These are phyloP conservation scores for Chunga burmeisteri DNA, from an alignment of 2,113 vertebrate genomes.

Conservation along the genomic window DNA sequence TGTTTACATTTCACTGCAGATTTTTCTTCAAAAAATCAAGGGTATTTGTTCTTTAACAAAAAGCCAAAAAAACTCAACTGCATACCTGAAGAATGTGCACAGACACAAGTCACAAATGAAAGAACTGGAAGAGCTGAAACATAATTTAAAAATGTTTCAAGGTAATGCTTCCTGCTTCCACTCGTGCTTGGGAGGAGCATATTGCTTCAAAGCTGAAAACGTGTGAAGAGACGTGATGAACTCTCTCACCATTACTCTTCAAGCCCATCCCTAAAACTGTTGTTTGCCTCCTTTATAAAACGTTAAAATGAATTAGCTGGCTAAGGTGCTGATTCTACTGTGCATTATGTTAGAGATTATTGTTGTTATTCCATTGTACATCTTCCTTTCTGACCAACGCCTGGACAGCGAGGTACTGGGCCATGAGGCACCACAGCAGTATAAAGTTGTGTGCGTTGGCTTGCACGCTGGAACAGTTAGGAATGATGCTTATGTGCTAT, in stretches of 20 bases:
- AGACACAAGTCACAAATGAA: background rate
- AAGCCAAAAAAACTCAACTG: background rate
- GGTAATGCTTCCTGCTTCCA: background rate
- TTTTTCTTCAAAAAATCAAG: background rate
- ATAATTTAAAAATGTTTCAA: background rate
- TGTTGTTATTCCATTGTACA: background rate
- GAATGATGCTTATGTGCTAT: background rate
- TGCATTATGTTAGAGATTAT: background rate
- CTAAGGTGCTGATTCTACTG: background rate
- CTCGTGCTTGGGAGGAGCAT: background rate
- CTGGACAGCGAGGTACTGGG: background rate
- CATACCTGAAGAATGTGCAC: background rate
- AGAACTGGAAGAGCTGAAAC: background rate
- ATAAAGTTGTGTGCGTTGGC: background rate
- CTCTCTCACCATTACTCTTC: background rate
- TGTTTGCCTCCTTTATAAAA: background rate
- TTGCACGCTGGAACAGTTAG: background rate
- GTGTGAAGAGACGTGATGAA: background rate
- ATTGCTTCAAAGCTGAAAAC: background rate
- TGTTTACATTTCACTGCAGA: background rate
- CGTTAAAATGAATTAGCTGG: background rate
- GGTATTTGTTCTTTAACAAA: background rate
- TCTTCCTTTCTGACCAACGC: background rate
- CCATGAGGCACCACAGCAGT: background rate
- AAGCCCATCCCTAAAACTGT: background rate